Evolutionary conservation across 1,140 invertebrate genomes (phyloP).

Genomic region (Pogonomyrmex barbatus): DNA sequence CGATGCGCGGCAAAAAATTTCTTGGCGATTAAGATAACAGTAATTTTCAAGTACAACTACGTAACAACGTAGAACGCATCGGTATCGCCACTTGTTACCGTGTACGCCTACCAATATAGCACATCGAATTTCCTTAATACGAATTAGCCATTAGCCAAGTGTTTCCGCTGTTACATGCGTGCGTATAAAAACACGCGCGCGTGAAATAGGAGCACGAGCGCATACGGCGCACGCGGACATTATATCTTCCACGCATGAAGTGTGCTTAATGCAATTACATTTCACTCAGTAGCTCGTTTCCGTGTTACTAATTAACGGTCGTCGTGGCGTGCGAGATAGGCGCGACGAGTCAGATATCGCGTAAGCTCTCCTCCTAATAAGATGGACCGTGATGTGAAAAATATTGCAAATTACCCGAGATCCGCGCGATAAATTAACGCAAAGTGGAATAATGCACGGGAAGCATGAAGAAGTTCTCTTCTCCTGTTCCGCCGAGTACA

Average conservation of each 20-base stretch:
- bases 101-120: background rate
- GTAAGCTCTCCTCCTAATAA: background rate
- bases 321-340: slow-evolving; percentile 53
- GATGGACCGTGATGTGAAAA: slow-evolving; percentile 10
- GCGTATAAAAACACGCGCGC: slow-evolving; percentile 13
- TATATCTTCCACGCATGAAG: slow-evolving; percentile 51
- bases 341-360: slow-evolving; percentile 47
- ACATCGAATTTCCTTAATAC: slow-evolving; percentile 40
- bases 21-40: background rate
- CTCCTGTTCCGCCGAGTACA: background rate
- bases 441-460: slow-evolving; percentile 2
- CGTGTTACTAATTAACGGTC: slow-evolving; percentile 75
- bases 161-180: background rate
- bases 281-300: slow-evolving; percentile 76
- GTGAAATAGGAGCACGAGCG: slow-evolving; percentile 18
- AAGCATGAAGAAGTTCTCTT: too few species aligned
- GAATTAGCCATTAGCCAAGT: slow-evolving; percentile 18
- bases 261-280: slow-evolving; percentile 73
- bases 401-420: slow-evolving; percentile 31
- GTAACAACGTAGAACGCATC: background rate
- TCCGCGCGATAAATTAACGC: slow-evolving; percentile 4
- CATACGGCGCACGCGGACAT: slow-evolving; percentile 20
- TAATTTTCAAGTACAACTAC: background rate
- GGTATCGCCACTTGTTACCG: background rate
- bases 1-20: background rate